Conservation (phyloP, 1,140 invertebrate species). For the Brachionus sp. region DNA sequence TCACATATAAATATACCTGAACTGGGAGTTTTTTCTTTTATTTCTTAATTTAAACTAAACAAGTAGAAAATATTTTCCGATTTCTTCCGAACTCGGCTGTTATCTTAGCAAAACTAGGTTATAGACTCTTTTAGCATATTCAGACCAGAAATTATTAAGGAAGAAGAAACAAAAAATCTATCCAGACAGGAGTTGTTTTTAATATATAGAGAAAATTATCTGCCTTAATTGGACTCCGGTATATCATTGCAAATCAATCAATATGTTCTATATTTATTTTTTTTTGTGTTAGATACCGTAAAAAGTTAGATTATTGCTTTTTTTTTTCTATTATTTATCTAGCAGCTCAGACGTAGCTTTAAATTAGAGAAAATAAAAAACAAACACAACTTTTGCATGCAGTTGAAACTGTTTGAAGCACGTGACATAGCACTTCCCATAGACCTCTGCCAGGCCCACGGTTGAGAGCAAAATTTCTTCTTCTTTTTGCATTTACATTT, state of each 20-base stretch:
- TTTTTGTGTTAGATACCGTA: conserved; percentile 32
- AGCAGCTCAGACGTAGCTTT: neutral
- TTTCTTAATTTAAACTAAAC: neutral
- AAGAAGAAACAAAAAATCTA: conserved; percentile 13
- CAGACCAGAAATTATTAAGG: conserved; percentile 35
- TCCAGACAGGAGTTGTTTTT: conserved; percentile 37
- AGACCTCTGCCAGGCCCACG: neutral
- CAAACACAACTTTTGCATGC: neutral
- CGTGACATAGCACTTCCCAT: neutral
- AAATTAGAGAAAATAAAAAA: neutral
- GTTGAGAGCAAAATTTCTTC: neutral
- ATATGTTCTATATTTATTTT: conserved; percentile 14
- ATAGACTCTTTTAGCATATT: conserved; percentile 34
- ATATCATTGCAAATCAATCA: conserved; percentile 42
- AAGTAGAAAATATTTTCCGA: neutral
- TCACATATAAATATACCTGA: conserved; percentile 18
- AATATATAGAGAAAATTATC: neutral
- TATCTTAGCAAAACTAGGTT: conserved; percentile 16
- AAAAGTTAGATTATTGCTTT: conserved; percentile 26
- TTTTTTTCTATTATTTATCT: conserved; percentile 12
- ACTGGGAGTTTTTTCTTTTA: neutral
- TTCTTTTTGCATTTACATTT: neutral
- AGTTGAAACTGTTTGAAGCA: neutral
- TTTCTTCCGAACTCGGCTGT: neutral
- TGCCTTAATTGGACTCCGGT: conserved; percentile 36